Evolutionary conservation across 2,113 vertebrate genomes (phyloP), one percentile per base, ranked within the genome.

Genomic region (Scomber japonicus): DNA sequence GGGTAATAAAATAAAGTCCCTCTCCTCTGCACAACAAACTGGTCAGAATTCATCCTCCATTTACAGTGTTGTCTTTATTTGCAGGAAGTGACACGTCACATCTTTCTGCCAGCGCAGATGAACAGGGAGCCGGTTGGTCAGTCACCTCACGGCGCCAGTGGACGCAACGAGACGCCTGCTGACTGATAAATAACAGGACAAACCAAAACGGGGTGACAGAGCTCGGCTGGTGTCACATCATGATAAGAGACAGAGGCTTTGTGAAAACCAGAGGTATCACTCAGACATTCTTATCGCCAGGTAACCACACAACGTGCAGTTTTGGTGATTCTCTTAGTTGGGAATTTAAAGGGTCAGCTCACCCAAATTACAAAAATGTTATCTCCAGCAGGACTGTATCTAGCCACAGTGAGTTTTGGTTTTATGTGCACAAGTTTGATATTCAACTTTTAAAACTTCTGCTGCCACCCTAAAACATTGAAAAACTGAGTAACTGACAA

Each of bases 81-180:
- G 60, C 68, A 80, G 84, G 68, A 71, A 81, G 75, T 53, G 78
- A 63, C 80, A 65, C 35, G 65, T 79, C 71, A 75, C 77, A 51
- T 82, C 61, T n/a, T 73, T 50, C 59, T 31, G 69, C 19, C 21
- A 0, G 60, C 6, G 48, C 62, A 40, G 78, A 59, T 9, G 9
- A 46, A 1, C 65, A 14, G 74, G 49, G 30, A 69, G 46, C 67
- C 15, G 75, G 48, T 45, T 48, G 70, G 61, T 30, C 77, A n/a
- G 69, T 89, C 75, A 70, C 64, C 84, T 80, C 80, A 46, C 16
- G 45, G 59, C 65, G 10, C 11, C 67, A 3, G 63, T 74, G 64
- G 70, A 65, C 74, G 6, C 17, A 0, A 3, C 3, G 48, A 1
- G 3, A 73, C 55, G 10, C 49, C 72, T 16, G 21, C 59, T 16